These are phyloP conservation scores for Physeter macrocephalus DNA, from an alignment of 2,113 vertebrate genomes.

Conservation along the genomic window DNA sequence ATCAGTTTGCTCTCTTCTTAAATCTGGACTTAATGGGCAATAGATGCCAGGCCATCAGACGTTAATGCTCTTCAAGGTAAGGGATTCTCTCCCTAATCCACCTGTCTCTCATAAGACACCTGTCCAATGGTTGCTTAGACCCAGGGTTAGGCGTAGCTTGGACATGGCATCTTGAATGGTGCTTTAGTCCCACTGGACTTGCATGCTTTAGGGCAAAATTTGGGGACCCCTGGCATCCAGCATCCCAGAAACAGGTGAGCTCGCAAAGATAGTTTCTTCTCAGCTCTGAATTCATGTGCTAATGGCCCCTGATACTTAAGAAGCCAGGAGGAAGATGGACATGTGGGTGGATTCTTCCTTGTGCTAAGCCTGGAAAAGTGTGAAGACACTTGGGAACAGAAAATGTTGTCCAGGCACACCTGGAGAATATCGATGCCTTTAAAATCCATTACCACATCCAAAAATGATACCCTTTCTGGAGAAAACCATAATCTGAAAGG, in stretches of 20 bases:
- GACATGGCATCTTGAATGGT: background rate
- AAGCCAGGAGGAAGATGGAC: background rate
- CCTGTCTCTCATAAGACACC: background rate
- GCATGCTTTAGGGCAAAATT: rapidly evolving
- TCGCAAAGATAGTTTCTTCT: too few species aligned
- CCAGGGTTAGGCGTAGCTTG: background rate
- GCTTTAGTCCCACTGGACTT: background rate
- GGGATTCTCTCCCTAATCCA: background rate
- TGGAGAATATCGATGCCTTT: background rate
- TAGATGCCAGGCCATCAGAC: background rate
- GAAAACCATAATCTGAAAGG: background rate
- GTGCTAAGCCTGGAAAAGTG: too few species aligned
- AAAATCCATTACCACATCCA: rapidly evolving
- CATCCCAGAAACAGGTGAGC: rapidly evolving
- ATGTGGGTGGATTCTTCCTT: background rate
- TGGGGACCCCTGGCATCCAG: background rate
- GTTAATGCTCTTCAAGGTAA: too few species aligned
- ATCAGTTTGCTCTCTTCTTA: background rate
- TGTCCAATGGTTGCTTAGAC: background rate
- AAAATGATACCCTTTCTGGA: background rate
- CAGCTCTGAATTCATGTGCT: background rate
- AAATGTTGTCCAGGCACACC: background rate
- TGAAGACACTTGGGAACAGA: background rate
- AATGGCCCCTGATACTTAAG: background rate
- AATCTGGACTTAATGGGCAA: background rate